Base-by-base conservation (phyloP, 2,113 vertebrate species). In the Leptocoma aspasia region DNA sequence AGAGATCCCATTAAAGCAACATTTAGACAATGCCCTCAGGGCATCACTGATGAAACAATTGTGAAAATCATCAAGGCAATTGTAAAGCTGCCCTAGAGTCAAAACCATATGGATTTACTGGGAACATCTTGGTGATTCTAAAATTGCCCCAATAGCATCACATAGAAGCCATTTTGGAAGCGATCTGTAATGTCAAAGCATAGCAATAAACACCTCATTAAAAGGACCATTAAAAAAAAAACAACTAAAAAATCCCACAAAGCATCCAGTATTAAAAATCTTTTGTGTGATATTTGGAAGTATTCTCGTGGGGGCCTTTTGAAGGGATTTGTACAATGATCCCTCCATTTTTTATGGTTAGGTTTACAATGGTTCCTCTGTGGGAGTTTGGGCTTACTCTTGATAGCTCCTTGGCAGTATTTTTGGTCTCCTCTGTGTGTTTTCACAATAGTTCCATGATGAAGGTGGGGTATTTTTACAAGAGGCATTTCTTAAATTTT, bases 321-420 rank as follows among this genome's bases (percentile, higher is more conserved):
- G 94, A 94, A 91, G 73, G 87, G 84, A 89, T 85, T 94, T 91
- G 54, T 75, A 85, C 90, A 96, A 85, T 39, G 61, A 91, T 87
- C 52, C 12, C 57, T 94, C 84, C 3, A 87, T 79, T 76, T 91
- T 94, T 94, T 87, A 95, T 60, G 79, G 85, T 76, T 49, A 24
- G 87, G 27, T 79, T 96, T 69, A 94, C 90, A 95, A 95, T 79
- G 61, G 85, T 54, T 96, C 53, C 73, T 94, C 85, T 93, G 90
- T 91, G 90, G 84, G 81, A 78, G 68, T 89, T 93, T 63, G 61
- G 70, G 82, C 22, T 94, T 69, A 31, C 44, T 87, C 73, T 82
- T 59, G 84, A 75, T 84, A 85, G 93, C 72, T 94, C 90, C 57
- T 71, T 95, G 93, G 94, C 92, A 90, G 31, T 71, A 71, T 56